A percentile compares a stretch with the other conserved stretches of the same genome.
These are phyloP conservation scores for Vultur gryphus DNA, from an alignment of 2,797 vertebrate genomes.

Conservation along the genomic window DNA sequence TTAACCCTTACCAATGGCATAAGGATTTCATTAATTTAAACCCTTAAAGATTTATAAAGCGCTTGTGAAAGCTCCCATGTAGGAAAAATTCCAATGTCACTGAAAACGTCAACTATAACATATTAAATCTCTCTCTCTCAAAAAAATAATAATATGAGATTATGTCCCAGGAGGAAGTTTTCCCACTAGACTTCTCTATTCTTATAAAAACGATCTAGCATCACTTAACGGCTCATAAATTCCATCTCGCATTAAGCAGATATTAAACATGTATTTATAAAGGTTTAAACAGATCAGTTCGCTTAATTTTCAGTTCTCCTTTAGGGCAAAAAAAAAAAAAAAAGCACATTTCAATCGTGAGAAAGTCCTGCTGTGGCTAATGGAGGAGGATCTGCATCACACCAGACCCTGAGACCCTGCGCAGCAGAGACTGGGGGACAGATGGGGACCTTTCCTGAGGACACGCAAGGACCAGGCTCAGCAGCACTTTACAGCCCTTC, in stretches of 20 bases:
- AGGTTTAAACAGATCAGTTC: conserved; percentile 66
- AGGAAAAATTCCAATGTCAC: conserved; percentile 50
- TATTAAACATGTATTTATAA: conserved; percentile 69
- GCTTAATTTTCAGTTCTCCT: conserved; percentile 55
- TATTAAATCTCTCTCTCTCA: conserved; percentile 44
- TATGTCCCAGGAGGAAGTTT: conserved; percentile 72
- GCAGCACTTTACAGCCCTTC: neutral
- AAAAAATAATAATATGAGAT: conserved; percentile 66
- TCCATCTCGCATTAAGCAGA: conserved; percentile 60
- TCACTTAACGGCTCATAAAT: conserved; percentile 68
- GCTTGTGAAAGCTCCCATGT: neutral
- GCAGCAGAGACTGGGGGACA: neutral
- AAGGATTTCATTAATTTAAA: neutral
- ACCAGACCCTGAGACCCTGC: neutral
- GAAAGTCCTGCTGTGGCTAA: neutral
- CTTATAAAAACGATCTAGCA: conserved; percentile 54
- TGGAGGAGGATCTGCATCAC: neutral
- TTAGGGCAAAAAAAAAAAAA: conserved; percentile 37
- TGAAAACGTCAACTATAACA: conserved; percentile 30
- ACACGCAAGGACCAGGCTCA: neutral
- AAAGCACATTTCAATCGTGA: neutral
- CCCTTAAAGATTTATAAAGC: conserved; percentile 19
- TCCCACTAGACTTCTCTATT: conserved; percentile 66
- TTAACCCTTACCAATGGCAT: neutral
- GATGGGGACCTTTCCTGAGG: neutral